phyloP scores from a whole-genome alignment of 2,888 invertebrate species.

The Parapristionchus giblindavisi region DNA sequence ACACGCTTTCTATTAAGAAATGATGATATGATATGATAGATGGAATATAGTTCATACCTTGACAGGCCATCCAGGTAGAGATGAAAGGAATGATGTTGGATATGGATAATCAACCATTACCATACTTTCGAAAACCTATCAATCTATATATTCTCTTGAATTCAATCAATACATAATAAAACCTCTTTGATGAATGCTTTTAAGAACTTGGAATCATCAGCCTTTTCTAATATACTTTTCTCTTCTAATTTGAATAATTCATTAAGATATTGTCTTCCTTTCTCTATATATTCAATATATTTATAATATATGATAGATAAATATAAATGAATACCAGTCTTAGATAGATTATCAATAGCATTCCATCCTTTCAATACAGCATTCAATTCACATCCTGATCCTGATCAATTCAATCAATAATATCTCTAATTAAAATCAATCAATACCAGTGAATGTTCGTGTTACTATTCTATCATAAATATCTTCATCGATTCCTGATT shows the following conservation, averaged over 20 bases:
- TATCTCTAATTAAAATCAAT: too few relatives aligned
- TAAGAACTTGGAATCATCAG: conserved; percentile 50
- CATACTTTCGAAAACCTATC: conserved; percentile 75
- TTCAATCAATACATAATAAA: not conserved
- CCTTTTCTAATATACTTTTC: conserved; percentile 63
- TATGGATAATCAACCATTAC: conserved; percentile 99
- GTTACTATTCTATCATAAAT: conserved; percentile 77
- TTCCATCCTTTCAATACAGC: conserved; percentile 84
- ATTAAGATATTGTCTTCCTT: conserved; percentile 79
- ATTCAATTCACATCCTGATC: conserved; percentile 73
- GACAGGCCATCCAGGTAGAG: conserved; percentile 79
- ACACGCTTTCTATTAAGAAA: conserved; percentile 76
- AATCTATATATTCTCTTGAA: not conserved
- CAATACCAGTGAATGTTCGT: conserved; percentile 77
- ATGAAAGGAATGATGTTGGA: conserved; percentile 80
- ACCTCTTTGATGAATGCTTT: conserved; percentile 42
- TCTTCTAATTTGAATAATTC: conserved; percentile 81
- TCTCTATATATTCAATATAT: conserved; percentile 71
- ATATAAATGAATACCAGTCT: conserved; percentile 73
- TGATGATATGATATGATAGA: conserved; percentile 40
- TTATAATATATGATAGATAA: not conserved
- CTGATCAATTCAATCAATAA: not conserved
- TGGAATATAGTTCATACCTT: conserved; percentile 38
- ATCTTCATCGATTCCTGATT: conserved; percentile 51
- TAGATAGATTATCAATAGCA: conserved; percentile 75